Conservation (phyloP, 2,113 vertebrate species). For the Arizona elegans region DNA sequence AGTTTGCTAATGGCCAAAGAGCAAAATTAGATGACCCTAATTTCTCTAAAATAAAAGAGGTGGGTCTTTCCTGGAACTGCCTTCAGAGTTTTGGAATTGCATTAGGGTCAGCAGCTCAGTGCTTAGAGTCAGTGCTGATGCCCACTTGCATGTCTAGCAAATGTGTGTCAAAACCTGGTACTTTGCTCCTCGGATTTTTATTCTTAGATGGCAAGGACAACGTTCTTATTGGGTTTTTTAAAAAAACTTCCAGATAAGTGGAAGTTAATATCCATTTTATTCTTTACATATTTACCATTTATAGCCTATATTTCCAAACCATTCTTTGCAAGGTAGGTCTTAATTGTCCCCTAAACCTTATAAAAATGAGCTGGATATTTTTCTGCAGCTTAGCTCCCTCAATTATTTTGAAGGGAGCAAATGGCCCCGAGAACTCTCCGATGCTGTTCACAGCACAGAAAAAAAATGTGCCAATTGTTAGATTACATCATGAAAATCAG, state of each 20-base stretch:
- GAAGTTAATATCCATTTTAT: neutral
- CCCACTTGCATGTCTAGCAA: neutral
- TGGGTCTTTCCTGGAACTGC: neutral
- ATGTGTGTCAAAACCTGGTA: neutral
- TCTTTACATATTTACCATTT: neutral
- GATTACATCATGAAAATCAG: neutral
- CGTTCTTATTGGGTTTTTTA: neutral
- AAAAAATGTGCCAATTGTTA: neutral
- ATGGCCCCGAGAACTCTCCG: neutral
- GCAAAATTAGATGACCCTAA: constrained; percentile 62
- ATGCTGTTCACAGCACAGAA: neutral
- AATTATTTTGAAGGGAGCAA: neutral
- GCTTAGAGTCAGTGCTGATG: neutral
- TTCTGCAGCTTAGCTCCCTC: neutral
- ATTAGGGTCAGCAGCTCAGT: neutral
- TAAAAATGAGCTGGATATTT: neutral
- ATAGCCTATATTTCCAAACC: neutral
- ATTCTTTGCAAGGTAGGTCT: neutral
- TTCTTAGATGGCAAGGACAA: neutral
- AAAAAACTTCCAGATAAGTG: neutral
- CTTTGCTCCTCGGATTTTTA: neutral
- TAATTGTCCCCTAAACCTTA: neutral
- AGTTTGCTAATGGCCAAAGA: constrained; percentile 82
- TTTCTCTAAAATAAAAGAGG: constrained; percentile 39
- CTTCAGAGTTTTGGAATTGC: neutral